Evolutionary conservation across 2,888 invertebrate genomes (phyloP), one percentile per base, ranked within the genome.

Genomic region (Busseola fusca): DNA sequence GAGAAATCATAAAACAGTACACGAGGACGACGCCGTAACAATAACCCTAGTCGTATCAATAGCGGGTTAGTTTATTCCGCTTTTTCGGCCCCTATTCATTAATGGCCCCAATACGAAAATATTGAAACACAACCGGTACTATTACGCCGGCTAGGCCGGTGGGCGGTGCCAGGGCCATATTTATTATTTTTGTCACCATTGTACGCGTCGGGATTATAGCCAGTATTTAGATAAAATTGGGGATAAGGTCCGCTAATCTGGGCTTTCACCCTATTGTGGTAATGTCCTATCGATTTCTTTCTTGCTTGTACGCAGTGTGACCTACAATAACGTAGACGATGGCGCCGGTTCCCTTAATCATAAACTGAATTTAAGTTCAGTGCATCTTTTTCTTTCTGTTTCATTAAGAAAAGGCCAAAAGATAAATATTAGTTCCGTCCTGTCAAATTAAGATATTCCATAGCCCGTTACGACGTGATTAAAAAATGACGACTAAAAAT

Each of bases 161-260:
- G 88, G 91, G 92, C 93, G 93, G 92, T 86, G 87, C 92, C 87
- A 64, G 57, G 83, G 89, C 91, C 87, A 91, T 95, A 95, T 95
- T 95, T 95, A 95, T 95, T 95, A 95, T 95, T 95, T 95, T 94
- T 94, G 95, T 95, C 95, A 93, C 95, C 92, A 91, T 92, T 95
- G 95, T 95, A 89, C 90, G 84, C 83, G 87, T 80, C 65, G 87
- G 94, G 94, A 93, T 95, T 94, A 95, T 91, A 92, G 90, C 89
- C 87, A 91, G 94, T 94, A 94, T 95, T 95, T 95, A 95, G 95
- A 95, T 95, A 93, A 92, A 95, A 95, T 95, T 95, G 95, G 94
- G 95, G 95, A 95, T 95, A 95, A 94, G 86, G 93, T 87, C 86
- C 85, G 88, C 92, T 95, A 95, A 95, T 95, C 95, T 93, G 90